Evolutionary conservation across 2,113 vertebrate species (phyloP), one percentile per base, ranked within the genome.

Genomic region (Reinhardtius hippoglossoides): DNA sequence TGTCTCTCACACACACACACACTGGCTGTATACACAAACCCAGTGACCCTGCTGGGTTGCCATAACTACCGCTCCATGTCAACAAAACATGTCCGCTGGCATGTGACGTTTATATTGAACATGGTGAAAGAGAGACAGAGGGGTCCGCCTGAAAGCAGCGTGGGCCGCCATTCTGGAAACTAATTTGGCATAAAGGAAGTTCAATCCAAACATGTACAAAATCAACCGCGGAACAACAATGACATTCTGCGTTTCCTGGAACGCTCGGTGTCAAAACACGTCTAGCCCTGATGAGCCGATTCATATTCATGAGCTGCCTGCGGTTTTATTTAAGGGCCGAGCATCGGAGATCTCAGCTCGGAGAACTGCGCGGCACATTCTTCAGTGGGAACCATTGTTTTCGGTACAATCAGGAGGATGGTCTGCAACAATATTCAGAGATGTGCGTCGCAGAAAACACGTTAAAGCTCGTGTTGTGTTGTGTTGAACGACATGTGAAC

Each of bases 231-330:
- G 70, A 24, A 58, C 57, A 74, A 85, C 80, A 88, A 75, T 35
- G 48, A 76, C 57, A 55, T 54, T 68, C 73, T 20, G 57, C 40
- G 58, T 82, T 71, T 80, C 66, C 73, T 50, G 40, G 78, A 84
- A 86, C 27, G 67, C 67, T 76, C 4, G 1, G 58, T 85, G 76
- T 88, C 81, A 80, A 83, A 85, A 87, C 82, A 82, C 60, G 72
- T 83, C 77, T 56, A 62, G 59, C 63, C 72, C 72, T 74, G 76
- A 87, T 76, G 67, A 75, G 52, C 16, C 3, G 52, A 82, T 82
- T 89, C 42, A 86, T 88, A 89, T 90, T 91, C 86, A 91, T 88
- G 84, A 87, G 78, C 52, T 56, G 60, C 80, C 80, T 68, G 66
- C 2, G 15, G 68, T 66, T 81, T 64, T 13, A 75, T 79, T 87